Evolutionary conservation across 2,888 invertebrate genomes (phyloP), one percentile per base, ranked within the genome.

Genomic region (Sericinus montela): DNA sequence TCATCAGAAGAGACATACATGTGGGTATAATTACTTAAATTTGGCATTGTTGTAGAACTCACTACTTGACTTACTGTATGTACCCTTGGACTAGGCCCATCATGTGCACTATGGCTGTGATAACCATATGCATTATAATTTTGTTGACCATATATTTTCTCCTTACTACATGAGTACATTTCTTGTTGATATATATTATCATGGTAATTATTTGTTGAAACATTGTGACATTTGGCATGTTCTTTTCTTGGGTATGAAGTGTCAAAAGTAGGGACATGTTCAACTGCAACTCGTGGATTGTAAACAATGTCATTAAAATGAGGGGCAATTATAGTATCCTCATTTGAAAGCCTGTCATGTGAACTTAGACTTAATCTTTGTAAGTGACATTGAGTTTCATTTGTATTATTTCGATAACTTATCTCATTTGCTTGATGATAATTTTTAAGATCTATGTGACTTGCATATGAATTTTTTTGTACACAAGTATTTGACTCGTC

Each of bases 31-130:
- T 72, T 76, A 62, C 82, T 84, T 62, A 88, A 71, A 70, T 89
- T 88, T 59, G 89, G 88, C 88, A 88, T 88, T 56, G 87, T 88
- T 55, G 79, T 84, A 47, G 88, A 87, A 63, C 81, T 81, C 37
- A 88, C 88, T 48, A 84, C 82, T 64, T 87, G 87, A 60, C 86
- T 86, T 41, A 87, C 80, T 54, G 87, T 85, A 53, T 82, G 85
- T 40, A 87, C 65, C 67, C 83, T 75, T 47, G 86, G 75, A 59
- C 72, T 82, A 50, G 46, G 45, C 51, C 80, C 54, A 56, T 85
- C 80, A 57, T 77, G 69, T 54, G 67, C 75, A 30, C 72, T 76
- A 60, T 83, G 84, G 32, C 80, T 68, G 60, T 86, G 83, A 63
- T 85, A 86, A 55, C 75, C 80, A 60, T 83, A 88, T 32, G 76